A percentile compares a stretch with the other conserved stretches of the same genome.
phyloP scores from a whole-genome alignment of 2,113 vertebrate species.

The Pelodiscus sinensis region DNA sequence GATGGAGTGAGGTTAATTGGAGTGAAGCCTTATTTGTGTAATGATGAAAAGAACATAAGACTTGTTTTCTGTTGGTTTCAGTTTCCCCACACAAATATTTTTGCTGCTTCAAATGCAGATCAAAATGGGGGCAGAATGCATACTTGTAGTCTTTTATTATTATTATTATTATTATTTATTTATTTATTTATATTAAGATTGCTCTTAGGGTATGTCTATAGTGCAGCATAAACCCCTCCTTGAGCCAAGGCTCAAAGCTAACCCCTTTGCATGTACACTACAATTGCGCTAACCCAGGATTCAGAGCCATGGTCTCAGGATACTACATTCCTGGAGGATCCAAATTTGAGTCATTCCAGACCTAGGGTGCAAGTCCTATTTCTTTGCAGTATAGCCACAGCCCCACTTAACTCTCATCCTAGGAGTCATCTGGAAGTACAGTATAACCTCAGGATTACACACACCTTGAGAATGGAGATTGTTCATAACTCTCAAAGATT shows the following conservation, averaged over 20 bases:
- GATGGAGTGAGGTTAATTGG: background rate
- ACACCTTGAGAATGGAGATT: too few relatives aligned
- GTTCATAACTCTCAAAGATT: too few relatives aligned
- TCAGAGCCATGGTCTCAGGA: background rate
- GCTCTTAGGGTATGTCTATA: background rate
- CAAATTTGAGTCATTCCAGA: too few relatives aligned
- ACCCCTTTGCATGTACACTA: background rate
- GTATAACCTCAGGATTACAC: too few relatives aligned
- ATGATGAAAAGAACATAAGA: background rate
- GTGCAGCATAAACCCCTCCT: background rate
- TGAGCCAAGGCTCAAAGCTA: background rate
- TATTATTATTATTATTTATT: background rate
- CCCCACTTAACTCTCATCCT: too few relatives aligned
- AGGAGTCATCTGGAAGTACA: too few relatives aligned
- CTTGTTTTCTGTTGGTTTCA: background rate
- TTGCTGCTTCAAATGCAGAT: background rate
- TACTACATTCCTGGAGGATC: background rate
- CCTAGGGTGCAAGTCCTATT: too few relatives aligned
- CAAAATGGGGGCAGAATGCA: background rate
- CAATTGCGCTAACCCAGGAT: background rate
- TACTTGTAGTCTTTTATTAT: background rate
- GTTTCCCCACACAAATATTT: background rate
- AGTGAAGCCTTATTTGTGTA: background rate
- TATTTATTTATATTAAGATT: background rate
- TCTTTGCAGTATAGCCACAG: too few relatives aligned